These are phyloP conservation scores for Eupithecia insigniata DNA, from an alignment of 2,888 invertebrate species.

Conservation along the genomic window DNA sequence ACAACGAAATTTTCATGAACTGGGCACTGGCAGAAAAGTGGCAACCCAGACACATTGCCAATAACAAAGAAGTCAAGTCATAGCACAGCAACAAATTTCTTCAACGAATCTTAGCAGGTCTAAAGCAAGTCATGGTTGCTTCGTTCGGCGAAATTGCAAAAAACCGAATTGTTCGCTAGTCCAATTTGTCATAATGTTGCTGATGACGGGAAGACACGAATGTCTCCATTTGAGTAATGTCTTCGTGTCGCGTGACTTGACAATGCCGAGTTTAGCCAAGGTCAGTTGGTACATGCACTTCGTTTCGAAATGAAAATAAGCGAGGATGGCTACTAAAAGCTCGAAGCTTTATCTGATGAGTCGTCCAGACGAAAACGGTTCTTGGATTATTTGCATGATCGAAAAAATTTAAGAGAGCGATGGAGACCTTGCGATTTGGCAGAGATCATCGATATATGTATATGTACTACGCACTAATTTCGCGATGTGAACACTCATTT, in stretches of 20 bases:
- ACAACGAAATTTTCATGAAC: too few relatives aligned
- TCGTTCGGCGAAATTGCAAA: constrained; percentile 22
- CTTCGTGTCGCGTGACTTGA: constrained; percentile 46
- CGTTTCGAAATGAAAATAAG: background rate
- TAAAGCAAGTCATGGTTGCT: constrained; percentile 11
- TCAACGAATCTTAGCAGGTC: background rate
- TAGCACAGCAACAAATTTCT: background rate
- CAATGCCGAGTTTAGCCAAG: constrained; percentile 50
- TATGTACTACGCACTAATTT: too few relatives aligned
- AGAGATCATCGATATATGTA: too few relatives aligned
- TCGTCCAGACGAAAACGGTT: background rate
- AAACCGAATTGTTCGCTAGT: constrained; percentile 42
- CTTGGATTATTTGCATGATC: background rate
- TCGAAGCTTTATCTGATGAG: background rate
- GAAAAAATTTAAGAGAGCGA: background rate
- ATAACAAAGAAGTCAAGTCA: too few relatives aligned
- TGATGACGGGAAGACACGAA: constrained; percentile 61
- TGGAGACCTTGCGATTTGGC: background rate
- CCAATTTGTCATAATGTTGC: constrained; percentile 52
- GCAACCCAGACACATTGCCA: too few relatives aligned
- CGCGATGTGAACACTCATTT: too few relatives aligned
- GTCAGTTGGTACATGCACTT: constrained; percentile 32
- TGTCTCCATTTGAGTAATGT: constrained; percentile 50
- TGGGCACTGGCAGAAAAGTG: too few relatives aligned
- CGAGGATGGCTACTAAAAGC: background rate